These are phyloP conservation scores for Edolisoma coerulescens DNA, from an alignment of 2,113 vertebrate species.

Conservation along the genomic window DNA sequence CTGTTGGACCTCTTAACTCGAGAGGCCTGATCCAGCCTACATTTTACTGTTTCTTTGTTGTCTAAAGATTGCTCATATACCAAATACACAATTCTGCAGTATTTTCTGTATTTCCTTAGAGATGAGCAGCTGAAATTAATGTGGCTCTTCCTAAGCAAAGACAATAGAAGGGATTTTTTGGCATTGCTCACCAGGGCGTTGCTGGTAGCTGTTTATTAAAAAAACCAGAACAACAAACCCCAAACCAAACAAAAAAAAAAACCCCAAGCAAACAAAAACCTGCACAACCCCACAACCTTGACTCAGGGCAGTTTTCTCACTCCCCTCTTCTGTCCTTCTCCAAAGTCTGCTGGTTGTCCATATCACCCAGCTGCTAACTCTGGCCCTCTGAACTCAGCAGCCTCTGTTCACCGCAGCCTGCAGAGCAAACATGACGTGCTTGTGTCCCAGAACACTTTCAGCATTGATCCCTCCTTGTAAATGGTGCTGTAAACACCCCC, in stretches of 20 bases:
- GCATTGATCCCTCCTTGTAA: not conserved
- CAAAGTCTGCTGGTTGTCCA: not conserved
- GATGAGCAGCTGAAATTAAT: not conserved
- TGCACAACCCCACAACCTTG: not conserved
- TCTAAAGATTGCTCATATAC: not conserved
- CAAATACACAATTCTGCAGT: rapidly evolving
- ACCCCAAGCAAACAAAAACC: not conserved
- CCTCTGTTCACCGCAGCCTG: not conserved
- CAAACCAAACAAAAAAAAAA: not conserved
- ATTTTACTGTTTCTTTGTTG: not conserved
- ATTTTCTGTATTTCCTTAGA: not conserved
- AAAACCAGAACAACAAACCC: not conserved
- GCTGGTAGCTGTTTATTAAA: not conserved
- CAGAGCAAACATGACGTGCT: rapidly evolving
- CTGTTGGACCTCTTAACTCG: not conserved
- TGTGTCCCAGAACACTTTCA: not conserved
- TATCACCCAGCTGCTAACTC: not conserved
- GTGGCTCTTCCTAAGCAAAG: not conserved
- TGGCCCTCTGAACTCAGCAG: not conserved
- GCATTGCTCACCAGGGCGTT: not conserved
- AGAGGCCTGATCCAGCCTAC: not conserved
- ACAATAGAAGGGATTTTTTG: not conserved
- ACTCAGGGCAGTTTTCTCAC: not conserved
- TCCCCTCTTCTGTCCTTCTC: not conserved
- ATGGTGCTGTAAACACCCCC: not conserved